A percentile compares a stretch with the other conserved stretches of the same genome.
phyloP scores from a whole-genome alignment of 2,888 invertebrate species.

The Polydrusus tereticollis region DNA sequence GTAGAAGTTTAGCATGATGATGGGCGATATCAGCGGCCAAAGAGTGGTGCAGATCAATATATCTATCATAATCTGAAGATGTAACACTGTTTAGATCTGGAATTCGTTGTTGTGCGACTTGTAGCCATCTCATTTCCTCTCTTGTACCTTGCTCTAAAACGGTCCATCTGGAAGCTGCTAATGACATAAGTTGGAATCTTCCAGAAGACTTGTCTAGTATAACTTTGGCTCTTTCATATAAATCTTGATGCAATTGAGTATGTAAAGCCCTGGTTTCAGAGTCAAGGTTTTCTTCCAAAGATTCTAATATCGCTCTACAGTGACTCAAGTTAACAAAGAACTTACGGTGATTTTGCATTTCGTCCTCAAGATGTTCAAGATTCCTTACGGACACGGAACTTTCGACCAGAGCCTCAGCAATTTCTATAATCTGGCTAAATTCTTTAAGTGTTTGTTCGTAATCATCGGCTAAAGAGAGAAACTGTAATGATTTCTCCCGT shows the following conservation, averaged over 20 bases:
- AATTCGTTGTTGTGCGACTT: slow-evolving; percentile 86
- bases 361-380: slow-evolving; percentile 86
- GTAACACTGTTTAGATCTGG: slow-evolving; percentile 86
- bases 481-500: slow-evolving; percentile 81
- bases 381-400: slow-evolving; percentile 82
- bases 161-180: slow-evolving; percentile 89
- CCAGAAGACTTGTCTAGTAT: slow-evolving; percentile 86
- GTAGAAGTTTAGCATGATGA: slow-evolving; percentile 83
- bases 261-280: slow-evolving; percentile 82
- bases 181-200: slow-evolving; percentile 85
- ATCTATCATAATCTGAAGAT: slow-evolving; percentile 87
- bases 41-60: slow-evolving; percentile 86
- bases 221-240: slow-evolving; percentile 81
- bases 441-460: slow-evolving; percentile 91
- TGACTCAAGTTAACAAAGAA: slow-evolving; percentile 91
- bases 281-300: slow-evolving; percentile 86
- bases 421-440: slow-evolving; percentile 86
- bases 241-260: slow-evolving; percentile 79
- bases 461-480: slow-evolving; percentile 84
- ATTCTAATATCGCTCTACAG: slow-evolving; percentile 88
- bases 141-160: slow-evolving; percentile 84
- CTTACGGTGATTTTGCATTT: slow-evolving; percentile 90
- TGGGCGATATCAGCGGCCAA: slow-evolving; percentile 83
- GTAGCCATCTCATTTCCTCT: slow-evolving; percentile 86
- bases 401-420: slow-evolving; percentile 85